Evolutionary conservation across 2,888 invertebrate genomes (phyloP), one percentile per base, ranked within the genome.

Genomic region (Auanema freiburgensis): DNA sequence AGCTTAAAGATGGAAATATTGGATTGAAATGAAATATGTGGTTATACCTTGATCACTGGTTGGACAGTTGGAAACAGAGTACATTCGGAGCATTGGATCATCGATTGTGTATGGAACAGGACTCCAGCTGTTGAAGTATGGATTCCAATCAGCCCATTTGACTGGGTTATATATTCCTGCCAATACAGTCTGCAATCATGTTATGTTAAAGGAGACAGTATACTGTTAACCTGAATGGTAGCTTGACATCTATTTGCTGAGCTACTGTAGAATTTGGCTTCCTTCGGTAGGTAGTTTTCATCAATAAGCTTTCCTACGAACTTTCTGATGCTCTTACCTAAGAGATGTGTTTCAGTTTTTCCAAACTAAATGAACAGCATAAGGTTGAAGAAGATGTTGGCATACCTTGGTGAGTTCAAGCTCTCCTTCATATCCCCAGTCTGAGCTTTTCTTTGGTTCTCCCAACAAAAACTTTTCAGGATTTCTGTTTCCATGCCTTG

Each of bases 171-270:
- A 50, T 25, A 63, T 25, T 0, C 63, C 63, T 12, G 63, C 57
- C 18, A 53, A 40, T 11, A 58, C 63, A 10, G 56, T 16, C 61
- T 61, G 33, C 8, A 52, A 11, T n/a, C n/a, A n/a, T n/a, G n/a
- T n/a, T n/a, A n/a, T n/a, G n/a, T n/a, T n/a, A n/a, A n/a, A n/a
- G n/a, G 14, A 14, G 14, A n/a, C 14, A 43, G n/a, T 43, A 43
- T 14, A 14, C 14, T 43, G 14, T 43, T 8, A 51, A 70, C 74
- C 68, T 74, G 77, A 21, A 79, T 64, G 2, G 78, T 77, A 75
- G 72, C 76, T 58, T 79, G 78, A 57, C 77, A 78, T 42, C 79
- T 58, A 41, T 74, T 70, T 6, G 79, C 77, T 42, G 70, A 71
- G 24, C 73, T 73, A 14, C 69, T 69, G 60, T 65, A 75, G 59